phyloP scores from a whole-genome alignment of 2,888 invertebrate species.

The Dynastes hyllus region DNA sequence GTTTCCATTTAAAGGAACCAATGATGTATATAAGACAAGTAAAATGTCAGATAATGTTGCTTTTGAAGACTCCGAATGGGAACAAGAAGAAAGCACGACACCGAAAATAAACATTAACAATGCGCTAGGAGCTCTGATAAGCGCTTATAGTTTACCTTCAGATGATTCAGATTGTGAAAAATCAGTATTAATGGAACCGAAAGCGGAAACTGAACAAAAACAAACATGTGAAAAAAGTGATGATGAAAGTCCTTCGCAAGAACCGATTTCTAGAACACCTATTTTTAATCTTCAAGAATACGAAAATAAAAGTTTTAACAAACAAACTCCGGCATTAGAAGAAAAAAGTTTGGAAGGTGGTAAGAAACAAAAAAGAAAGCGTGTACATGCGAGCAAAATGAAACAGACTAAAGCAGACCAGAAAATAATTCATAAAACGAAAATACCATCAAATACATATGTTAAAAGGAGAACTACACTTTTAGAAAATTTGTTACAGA shows the following conservation, averaged over 20 bases:
- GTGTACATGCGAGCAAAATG: conserved; percentile 59
- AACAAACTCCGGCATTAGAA: conserved; percentile 40
- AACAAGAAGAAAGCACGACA: conserved; percentile 36
- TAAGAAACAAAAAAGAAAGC: conserved; percentile 53
- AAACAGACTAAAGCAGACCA: conserved; percentile 5
- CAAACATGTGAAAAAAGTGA: conserved; percentile 60
- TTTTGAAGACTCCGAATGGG: conserved; percentile 68
- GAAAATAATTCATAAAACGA: background rate
- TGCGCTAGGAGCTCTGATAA: conserved; percentile 75
- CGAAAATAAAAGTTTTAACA: conserved; percentile 45
- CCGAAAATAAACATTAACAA: conserved; percentile 69
- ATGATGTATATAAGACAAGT: conserved; percentile 59
- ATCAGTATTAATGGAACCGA: background rate
- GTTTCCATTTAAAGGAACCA: conserved; percentile 68
- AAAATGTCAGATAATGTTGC: conserved; percentile 62
- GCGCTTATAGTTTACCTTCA: conserved; percentile 74
- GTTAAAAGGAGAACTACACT: conserved; percentile 73
- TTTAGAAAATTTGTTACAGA: conserved; percentile 81
- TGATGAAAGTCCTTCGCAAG: conserved; percentile 73
- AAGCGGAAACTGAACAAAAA: conserved; percentile 22
- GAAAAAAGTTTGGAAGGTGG: conserved; percentile 20
- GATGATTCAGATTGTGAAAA: conserved; percentile 68
- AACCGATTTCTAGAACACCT: conserved; percentile 66
- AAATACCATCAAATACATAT: conserved; percentile 58
- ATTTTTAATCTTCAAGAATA: conserved; percentile 57